Base-by-base conservation (phyloP, 2,888 invertebrate genomes). In the Masnerella sp. region DNA sequence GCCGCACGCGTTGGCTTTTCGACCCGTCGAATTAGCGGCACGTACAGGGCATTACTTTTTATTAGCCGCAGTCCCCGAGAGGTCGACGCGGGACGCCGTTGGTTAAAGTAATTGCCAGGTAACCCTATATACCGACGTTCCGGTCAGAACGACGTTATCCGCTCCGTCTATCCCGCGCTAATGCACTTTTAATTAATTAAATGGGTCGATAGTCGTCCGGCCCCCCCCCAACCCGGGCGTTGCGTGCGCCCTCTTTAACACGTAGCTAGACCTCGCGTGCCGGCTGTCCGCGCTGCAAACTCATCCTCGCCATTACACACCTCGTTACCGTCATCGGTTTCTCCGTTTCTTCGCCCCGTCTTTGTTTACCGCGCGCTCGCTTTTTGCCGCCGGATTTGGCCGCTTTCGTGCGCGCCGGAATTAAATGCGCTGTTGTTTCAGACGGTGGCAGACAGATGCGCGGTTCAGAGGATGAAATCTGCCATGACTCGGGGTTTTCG, bases 101-200 rank as follows among this genome's bases (percentile, higher is more conserved):
- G 81, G 80, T 81, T 78, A 81, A 83, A 79, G 82, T 83, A 83
- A 83, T 83, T 78, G 77, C 77, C 68, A 76, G 52, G 76, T 72
- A 76, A 77, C 72, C 75, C 74, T 74, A 74, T 72, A 68, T 74
- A 79, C 76, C 77, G 78, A 72, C 77, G 82, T 83, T 82, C 83
- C 84, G 82, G 79, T 80, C 78, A 78, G 69, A 78, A 80, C 77
- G 78, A 77, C 77, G 78, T 80, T 67, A 73, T 72, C 64, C 58
- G 58, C 42, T 58, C 58, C 73, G 77, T 61, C 67, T 58, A 67
- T 72, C 77, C 79, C 78, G 70, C 77, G 84, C 85, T 86, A 87
- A 87, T 87, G 87, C 87, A 87, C 85, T 87, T 86, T 87, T 87
- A 87, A 87, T 87, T 87, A 87, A 87, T 87, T 87, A 87, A 87